Evolutionary conservation across 2,888 invertebrate species (phyloP), one percentile per base, ranked within the genome.

Genomic region (Ditylenchus weischeri): DNA sequence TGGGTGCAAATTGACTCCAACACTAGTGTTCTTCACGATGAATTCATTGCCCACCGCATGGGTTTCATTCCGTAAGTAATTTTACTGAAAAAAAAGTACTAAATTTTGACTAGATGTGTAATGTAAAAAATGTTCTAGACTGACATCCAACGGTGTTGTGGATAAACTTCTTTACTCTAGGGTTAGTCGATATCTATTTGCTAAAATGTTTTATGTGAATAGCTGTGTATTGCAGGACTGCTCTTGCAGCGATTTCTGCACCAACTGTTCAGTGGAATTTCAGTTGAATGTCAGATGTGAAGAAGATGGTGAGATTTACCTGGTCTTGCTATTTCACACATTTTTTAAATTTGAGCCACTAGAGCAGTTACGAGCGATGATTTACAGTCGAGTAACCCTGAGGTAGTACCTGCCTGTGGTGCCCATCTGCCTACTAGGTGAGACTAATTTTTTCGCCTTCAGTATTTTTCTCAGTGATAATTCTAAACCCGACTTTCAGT

Each of bases 1-100:
- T 98, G 96, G 98, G 93, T 99, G 10, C 96, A 98, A 85, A 86
- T 99, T 65, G 96, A 98, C 86, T 91, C 93, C 0, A 99, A 99
- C 85, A 95, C 96, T 0, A 93, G 95, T 0, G 96, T 98, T 23
- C 86, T 99, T 19, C 93, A 95, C 83, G 98, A 99, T 83, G 98
- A 99, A 86, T 99, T 98, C 84, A 87, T 99, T 50, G 93, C 98
- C 0, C 96, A 98, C 83, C 88, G 98, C 68, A 91, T 99, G 78
- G 98, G 98, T 4, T 88, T 98, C 59, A 93, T 98, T 81, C 69
- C 69, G n/a, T 43, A 43, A 43, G 43, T 8, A 43, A 43, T 43
- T 13, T 43, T 6, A 8, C 43, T 87, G 2, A 29, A 29, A 29
- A 29, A 29, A 29, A 29, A 29, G 29, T 29, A n/a, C n/a, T n/a